Evolutionary conservation across 1,140 invertebrate species (phyloP).

Genomic region (Neodiprion fabricii): DNA sequence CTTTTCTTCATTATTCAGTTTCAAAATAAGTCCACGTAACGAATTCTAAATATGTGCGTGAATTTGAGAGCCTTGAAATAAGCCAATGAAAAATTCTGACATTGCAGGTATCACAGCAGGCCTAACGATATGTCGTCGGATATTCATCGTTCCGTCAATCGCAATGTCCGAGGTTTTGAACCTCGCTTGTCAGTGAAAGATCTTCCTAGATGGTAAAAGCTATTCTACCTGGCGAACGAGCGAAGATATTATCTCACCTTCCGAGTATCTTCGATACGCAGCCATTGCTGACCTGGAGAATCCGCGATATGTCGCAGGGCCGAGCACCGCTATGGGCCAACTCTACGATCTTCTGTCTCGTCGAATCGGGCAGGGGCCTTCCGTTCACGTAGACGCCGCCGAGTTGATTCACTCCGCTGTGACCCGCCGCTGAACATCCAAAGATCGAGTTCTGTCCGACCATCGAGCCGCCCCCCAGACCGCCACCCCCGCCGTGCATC

Average conservation of each 20-base stretch:
- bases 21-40: too few species aligned
- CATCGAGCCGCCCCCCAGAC: constrained; percentile 57
- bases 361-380: constrained; percentile 94
- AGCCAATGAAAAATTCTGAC: too few species aligned
- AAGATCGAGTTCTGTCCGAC: constrained; percentile 71
- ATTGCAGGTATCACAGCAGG: too few species aligned
- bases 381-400: constrained; percentile 99
- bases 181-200: too few species aligned
- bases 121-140: too few species aligned
- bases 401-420: constrained; percentile 97
- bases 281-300: constrained; percentile 95
- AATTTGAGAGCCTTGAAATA: too few species aligned
- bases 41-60: too few species aligned
- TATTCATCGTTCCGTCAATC: too few species aligned
- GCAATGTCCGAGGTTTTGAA: too few species aligned
- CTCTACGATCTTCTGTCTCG: constrained; percentile 97
- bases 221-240: too few species aligned
- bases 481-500: constrained; percentile 58
- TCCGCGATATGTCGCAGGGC: constrained; percentile 97
- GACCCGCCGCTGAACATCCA: constrained; percentile 82
- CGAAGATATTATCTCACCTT: constrained; percentile 69
- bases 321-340: constrained; percentile 94
- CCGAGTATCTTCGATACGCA: constrained; percentile 95
- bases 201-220: too few species aligned
- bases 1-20: too few species aligned